phyloP scores from a whole-genome alignment of 2,888 invertebrate genomes.

The Pterostichus madidus region DNA sequence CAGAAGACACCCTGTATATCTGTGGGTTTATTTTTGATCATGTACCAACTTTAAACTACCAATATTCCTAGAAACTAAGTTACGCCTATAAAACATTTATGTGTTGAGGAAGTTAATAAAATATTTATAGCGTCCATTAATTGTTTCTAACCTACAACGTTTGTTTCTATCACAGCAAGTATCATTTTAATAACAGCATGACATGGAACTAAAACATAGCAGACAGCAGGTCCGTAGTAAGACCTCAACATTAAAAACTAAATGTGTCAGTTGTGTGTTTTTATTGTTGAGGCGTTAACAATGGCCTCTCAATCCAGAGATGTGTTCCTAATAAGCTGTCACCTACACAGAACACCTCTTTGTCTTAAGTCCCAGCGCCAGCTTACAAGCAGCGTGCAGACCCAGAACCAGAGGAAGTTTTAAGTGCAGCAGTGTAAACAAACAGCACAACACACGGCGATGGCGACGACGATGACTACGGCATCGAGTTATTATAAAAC shows the following conservation, averaged over 20 bases:
- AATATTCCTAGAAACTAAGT: constrained; percentile 16
- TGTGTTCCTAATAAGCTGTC: constrained; percentile 64
- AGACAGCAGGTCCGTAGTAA: constrained; percentile 17
- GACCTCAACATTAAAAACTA: constrained; percentile 50
- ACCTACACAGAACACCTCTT: constrained; percentile 66
- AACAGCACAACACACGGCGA: constrained; percentile 48
- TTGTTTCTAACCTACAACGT: constrained; percentile 48
- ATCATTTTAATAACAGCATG: constrained; percentile 49
- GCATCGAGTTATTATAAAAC: constrained; percentile 47
- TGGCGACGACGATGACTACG: neutral
- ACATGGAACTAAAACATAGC: constrained; percentile 6
- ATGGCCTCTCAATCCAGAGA: constrained; percentile 50
- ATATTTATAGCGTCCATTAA: constrained; percentile 59
- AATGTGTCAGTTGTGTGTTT: constrained; percentile 58
- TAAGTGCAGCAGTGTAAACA: constrained; percentile 66
- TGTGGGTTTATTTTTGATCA: neutral
- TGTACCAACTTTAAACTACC: neutral
- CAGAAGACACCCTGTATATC: neutral
- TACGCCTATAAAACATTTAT: constrained; percentile 49
- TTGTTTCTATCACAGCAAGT: constrained; percentile 39
- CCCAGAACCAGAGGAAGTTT: constrained; percentile 49
- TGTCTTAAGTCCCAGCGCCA: constrained; percentile 32
- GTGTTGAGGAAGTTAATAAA: constrained; percentile 55
- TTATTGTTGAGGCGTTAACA: constrained; percentile 62
- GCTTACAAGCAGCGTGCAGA: neutral